These are phyloP conservation scores for Pterocles gutturalis DNA, from an alignment of 2,113 vertebrate genomes.

Conservation along the genomic window DNA sequence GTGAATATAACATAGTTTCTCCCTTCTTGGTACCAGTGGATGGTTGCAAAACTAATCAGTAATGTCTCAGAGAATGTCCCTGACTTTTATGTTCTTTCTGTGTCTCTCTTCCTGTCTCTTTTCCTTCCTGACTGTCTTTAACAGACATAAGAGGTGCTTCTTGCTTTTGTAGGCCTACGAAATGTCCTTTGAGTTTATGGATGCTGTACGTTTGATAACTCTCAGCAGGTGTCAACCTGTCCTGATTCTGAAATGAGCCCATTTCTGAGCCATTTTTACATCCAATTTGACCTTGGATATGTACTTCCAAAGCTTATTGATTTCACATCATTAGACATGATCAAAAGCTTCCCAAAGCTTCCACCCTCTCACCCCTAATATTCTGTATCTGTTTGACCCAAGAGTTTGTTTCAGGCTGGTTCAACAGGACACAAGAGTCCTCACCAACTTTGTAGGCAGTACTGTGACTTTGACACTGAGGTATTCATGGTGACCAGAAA, in stretches of 20 bases:
- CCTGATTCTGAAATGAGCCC: neutral
- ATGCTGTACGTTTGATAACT: neutral
- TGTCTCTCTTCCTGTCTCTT: neutral
- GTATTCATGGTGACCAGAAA: neutral
- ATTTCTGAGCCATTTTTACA: neutral
- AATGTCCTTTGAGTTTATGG: neutral
- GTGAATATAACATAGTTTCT: neutral
- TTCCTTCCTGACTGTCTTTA: neutral
- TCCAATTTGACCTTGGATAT: neutral
- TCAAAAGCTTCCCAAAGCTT: neutral
- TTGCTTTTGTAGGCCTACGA: neutral
- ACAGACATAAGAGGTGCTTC: neutral
- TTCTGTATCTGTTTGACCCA: neutral
- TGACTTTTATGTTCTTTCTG: neutral
- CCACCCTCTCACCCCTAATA: neutral
- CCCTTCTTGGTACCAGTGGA: neutral
- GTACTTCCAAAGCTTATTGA: neutral
- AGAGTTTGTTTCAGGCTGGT: neutral
- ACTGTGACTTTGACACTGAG: neutral
- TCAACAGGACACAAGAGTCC: neutral
- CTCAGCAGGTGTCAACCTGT: neutral
- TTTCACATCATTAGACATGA: neutral
- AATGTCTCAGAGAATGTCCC: neutral
- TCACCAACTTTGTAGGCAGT: neutral
- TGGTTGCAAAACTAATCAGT: neutral